phyloP scores from a whole-genome alignment of 2,888 invertebrate species.

The Cephus pygmeus region DNA sequence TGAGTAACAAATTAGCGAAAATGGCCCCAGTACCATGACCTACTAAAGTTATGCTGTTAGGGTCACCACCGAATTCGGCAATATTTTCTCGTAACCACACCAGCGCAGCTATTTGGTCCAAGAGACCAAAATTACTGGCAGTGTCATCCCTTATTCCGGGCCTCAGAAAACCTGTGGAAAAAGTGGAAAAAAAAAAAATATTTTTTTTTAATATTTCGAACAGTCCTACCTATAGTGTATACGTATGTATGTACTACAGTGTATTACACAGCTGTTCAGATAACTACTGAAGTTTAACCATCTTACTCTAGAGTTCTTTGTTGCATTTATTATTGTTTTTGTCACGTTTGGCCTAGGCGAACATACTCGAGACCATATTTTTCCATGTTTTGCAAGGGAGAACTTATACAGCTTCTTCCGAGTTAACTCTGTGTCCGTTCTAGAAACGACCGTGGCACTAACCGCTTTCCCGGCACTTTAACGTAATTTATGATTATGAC shows the following conservation, averaged over 20 bases:
- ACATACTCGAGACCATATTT: slow-evolving; percentile 36
- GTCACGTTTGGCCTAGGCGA: background rate
- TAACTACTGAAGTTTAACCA: background rate
- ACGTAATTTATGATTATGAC: slow-evolving; percentile 58
- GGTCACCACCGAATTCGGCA: slow-evolving; percentile 90
- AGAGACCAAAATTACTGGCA: slow-evolving; percentile 90
- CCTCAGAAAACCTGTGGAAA: slow-evolving; percentile 78
- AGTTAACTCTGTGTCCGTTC: slow-evolving; percentile 37
- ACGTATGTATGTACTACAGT: background rate
- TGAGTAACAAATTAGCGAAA: slow-evolving; percentile 91
- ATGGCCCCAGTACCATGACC: slow-evolving; percentile 97
- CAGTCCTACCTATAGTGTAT: background rate
- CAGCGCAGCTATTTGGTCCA: slow-evolving; percentile 94
- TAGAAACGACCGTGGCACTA: slow-evolving; percentile 38
- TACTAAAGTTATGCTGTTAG: slow-evolving; percentile 86
- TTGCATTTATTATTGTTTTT: background rate
- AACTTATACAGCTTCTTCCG: slow-evolving; percentile 33
- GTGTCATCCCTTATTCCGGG: slow-evolving; percentile 80
- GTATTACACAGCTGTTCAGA: background rate
- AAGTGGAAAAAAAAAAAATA: background rate
- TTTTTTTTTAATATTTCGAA: background rate
- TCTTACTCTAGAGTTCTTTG: background rate
- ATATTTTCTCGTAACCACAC: slow-evolving; percentile 97
- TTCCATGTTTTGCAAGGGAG: slow-evolving; percentile 40
- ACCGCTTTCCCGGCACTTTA: slow-evolving; percentile 56